These are phyloP conservation scores for Lepidostoma basale DNA, from an alignment of 1,140 invertebrate genomes.

Conservation along the genomic window DNA sequence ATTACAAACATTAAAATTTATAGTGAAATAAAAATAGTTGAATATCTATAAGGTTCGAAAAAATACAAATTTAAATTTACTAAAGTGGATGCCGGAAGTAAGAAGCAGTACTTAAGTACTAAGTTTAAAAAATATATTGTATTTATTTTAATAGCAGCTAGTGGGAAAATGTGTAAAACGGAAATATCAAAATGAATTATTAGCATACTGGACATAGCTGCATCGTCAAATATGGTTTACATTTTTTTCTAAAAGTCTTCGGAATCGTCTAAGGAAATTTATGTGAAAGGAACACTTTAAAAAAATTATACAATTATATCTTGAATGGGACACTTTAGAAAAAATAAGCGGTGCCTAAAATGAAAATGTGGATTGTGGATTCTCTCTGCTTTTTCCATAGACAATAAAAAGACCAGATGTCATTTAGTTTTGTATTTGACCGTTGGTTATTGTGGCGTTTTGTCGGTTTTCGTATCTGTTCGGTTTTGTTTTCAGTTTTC, in stretches of 20 bases:
- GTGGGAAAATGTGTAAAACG: too few species aligned
- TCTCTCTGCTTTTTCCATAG: background rate
- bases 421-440: slow-evolving; percentile 18
- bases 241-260: background rate
- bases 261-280: background rate
- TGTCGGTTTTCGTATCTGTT: background rate
- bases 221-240: too few species aligned
- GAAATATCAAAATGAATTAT: too few species aligned
- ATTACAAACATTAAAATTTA: too few species aligned
- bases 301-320: background rate
- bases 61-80: too few species aligned
- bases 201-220: too few species aligned
- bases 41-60: too few species aligned
- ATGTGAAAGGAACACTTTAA: background rate
- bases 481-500: background rate
- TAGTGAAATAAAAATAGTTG: too few species aligned
- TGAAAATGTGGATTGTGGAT: background rate
- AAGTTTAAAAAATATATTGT: too few species aligned
- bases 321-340: background rate
- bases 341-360: background rate
- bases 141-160: too few species aligned
- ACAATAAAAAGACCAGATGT: background rate
- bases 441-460: slow-evolving; percentile 21
- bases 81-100: too few species aligned
- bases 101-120: too few species aligned